A percentile compares a stretch with the other conserved stretches of the same genome.
phyloP scores from a whole-genome alignment of 1,140 invertebrate species.

The Conopomorpha cramerella region DNA sequence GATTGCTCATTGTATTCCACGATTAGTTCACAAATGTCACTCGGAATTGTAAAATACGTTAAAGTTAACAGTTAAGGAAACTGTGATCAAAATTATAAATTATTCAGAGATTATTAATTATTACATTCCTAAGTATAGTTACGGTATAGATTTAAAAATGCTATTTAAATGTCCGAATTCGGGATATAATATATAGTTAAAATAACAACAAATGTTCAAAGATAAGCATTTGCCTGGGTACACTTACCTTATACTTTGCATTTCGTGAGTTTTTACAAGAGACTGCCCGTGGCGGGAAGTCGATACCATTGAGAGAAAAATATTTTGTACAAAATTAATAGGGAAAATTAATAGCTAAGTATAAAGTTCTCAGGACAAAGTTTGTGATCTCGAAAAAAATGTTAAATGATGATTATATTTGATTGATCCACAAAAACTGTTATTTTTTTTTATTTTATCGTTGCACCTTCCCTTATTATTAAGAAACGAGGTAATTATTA shows the following conservation, averaged over 20 bases:
- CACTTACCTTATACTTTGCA: too few relatives aligned
- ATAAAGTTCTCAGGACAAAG: conserved; percentile 35
- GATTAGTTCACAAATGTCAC: conserved; percentile 35
- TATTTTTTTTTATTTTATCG: too few relatives aligned
- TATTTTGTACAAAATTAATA: conserved; percentile 57
- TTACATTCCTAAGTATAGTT: conserved; percentile 56
- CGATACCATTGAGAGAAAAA: conserved; percentile 38
- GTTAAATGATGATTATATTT: conserved; percentile 49
- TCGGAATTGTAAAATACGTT: conserved; percentile 55
- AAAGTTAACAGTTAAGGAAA: conserved; percentile 57
- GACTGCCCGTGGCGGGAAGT: too few relatives aligned
- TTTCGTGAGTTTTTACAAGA: too few relatives aligned
- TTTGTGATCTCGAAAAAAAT: conserved; percentile 51
- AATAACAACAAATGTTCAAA: too few relatives aligned
- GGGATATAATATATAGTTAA: too few relatives aligned
- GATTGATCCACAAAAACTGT: conserved; percentile 42
- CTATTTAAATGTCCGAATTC: too few relatives aligned
- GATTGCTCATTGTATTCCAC: conserved; percentile 58
- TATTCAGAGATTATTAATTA: conserved; percentile 59
- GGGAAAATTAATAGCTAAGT: conserved; percentile 30
- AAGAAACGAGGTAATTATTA: too few relatives aligned
- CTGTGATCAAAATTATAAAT: conserved; percentile 61
- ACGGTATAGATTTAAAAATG: too few relatives aligned
- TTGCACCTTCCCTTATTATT: too few relatives aligned
- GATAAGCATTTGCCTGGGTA: too few relatives aligned